Evolutionary conservation across 2,888 invertebrate species (phyloP), one percentile per base, ranked within the genome.

Genomic region (Arge pagana): DNA sequence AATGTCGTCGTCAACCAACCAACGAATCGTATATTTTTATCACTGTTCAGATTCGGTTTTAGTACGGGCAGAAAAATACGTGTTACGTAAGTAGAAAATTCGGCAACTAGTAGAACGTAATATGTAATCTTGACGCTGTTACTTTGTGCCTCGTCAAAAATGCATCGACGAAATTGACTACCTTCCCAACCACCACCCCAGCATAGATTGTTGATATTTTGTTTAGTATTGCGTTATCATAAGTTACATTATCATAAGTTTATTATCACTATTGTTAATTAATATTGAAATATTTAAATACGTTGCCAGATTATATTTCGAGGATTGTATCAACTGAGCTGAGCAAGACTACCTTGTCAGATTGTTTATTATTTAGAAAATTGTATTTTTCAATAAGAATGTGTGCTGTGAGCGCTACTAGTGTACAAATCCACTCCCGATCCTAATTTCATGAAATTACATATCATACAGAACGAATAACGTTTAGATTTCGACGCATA

Each of bases 381-480:
- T 48, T 61, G 63, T 68, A 66, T 66, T 66, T 64, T 62, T 59
- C 65, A 67, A 59, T 66, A 68, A 65, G 63, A 70, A 64, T 51
- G 65, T 68, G 66, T 68, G 63, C 64, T 63, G 62, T 59, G 55
- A 57, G 62, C 60, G 45, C 55, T 58, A 57, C 58, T 64, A 62
- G 56, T 61, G 55, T 63, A 61, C 51, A 63, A 52, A 54, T 53
- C 48, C 61, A 51, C 51, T n/a, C 56, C 42, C 55, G 53, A 37
- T 50, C 33, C 48, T 53, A 28, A 8, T 45, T 50, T 54, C 53
- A 53, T 33, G 50, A 57, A 57, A 35, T 31, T 55, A 56, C 33
- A 57, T 21, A n/a, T n/a, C n/a, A n/a, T n/a, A n/a, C n/a, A n/a
- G n/a, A n/a, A n/a, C n/a, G n/a, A n/a, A n/a, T n/a, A n/a, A n/a